These are phyloP conservation scores for Ceratoteleas bidentatus DNA, from an alignment of 1,140 invertebrate species.

Conservation along the genomic window DNA sequence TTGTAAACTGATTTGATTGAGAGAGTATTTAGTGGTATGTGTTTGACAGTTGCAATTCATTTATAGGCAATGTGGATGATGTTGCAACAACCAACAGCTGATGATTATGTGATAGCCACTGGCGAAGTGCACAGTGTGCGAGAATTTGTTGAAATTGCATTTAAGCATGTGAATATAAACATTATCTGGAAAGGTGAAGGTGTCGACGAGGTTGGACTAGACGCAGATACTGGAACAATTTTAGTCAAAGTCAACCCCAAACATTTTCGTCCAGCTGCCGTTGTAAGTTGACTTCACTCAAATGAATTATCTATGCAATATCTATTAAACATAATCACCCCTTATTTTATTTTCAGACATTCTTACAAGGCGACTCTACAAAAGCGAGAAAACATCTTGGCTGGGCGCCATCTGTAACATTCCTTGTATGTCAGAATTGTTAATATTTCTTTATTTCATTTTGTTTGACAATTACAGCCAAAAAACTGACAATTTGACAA, in stretches of 20 bases:
- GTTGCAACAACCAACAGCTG: slow-evolving; percentile 95
- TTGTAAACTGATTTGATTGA: no score
- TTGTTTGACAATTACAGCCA: background rate
- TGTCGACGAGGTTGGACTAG: slow-evolving; percentile 92
- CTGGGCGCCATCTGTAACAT: slow-evolving; percentile 93
- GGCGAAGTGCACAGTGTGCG: slow-evolving; percentile 96
- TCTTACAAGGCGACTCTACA: slow-evolving; percentile 93
- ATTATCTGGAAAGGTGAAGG: slow-evolving; percentile 94
- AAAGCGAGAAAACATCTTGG: slow-evolving; percentile 93
- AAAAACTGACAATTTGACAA: no score
- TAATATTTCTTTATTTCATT: background rate
- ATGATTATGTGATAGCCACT: slow-evolving; percentile 99
- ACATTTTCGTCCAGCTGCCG: slow-evolving; percentile 98
- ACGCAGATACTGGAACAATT: slow-evolving; percentile 88
- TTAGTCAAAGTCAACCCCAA: slow-evolving; percentile 96
- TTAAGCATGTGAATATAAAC: slow-evolving; percentile 87
- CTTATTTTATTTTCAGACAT: slow-evolving; percentile 84
- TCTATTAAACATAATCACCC: no score
- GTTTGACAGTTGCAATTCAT: no score
- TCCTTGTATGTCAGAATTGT: slow-evolving; percentile 83
- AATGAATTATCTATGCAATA: no score
- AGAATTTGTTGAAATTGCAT: slow-evolving; percentile 97
- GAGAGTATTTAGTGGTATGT: no score
- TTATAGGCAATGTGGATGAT: slow-evolving; percentile 99
- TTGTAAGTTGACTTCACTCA: no score